Evolutionary conservation across 64 coral and sea anemone genomes (phyloP).

Genomic region (Orbicella faveolata): DNA sequence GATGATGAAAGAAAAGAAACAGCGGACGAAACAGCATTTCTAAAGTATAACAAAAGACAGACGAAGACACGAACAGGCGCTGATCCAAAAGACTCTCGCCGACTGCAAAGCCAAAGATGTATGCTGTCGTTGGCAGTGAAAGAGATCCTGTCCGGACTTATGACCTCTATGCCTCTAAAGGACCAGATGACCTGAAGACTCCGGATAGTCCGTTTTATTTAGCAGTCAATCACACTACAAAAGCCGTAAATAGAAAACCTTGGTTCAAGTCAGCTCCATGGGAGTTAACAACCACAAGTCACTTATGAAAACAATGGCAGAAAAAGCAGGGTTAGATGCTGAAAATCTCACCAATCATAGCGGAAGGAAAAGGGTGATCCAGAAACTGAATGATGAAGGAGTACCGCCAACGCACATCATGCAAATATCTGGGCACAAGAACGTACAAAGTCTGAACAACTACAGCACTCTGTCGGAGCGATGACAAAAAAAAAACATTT

Average conservation of each 20-base stretch:
- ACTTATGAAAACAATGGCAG: constrained; percentile 62
- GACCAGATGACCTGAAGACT: constrained; percentile 37
- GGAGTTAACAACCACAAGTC: constrained; percentile 59
- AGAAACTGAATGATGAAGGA: constrained; percentile 53
- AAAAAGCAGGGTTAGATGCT: constrained; percentile 45
- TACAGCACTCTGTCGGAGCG: too few species aligned
- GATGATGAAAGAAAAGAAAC: neutral
- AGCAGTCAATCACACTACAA: constrained; percentile 55
- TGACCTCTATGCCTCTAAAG: too few species aligned
- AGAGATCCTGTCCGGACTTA: too few species aligned
- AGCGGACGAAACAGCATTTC: constrained; percentile 19
- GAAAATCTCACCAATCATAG: constrained; percentile 62
- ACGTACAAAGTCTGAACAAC: too few species aligned
- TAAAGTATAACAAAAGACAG: constrained; percentile 39
- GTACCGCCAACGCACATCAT: constrained; percentile 62
- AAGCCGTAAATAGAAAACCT: constrained; percentile 34
- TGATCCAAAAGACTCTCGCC: neutral
- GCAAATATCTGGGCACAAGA: constrained; percentile 58
- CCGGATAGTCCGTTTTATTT: constrained; percentile 62
- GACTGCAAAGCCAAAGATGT: constrained; percentile 40
- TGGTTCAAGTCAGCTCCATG: constrained; percentile 63
- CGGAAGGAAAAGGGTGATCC: constrained; percentile 40
- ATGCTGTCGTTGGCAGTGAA: constrained; percentile 32
- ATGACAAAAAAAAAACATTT: too few species aligned
- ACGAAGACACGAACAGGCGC: too few species aligned